Evolutionary conservation across 2,113 vertebrate species (phyloP), one percentile per base, ranked within the genome.

Genomic region (Morone saxatilis): DNA sequence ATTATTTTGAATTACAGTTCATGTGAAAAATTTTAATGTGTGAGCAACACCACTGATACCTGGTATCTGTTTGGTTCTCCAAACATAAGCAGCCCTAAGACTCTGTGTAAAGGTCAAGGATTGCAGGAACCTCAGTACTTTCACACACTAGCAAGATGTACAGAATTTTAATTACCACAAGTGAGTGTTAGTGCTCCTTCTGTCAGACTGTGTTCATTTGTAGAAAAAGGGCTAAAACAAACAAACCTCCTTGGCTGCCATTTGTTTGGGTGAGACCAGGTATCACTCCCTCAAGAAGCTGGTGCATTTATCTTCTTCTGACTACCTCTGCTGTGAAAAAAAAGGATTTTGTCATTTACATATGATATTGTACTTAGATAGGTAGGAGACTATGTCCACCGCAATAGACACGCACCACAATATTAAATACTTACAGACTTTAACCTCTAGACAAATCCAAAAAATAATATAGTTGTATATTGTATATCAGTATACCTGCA

Each of bases 221-320:
- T 31, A 50, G 6, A 12, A 80, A 78, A 73, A 43, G 0, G 4
- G 59, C 2, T 8, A 45, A 81, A 81, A 41, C 48, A 47, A 86
- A 92, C 92, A 75, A 83, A 96, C 95, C 95, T 95, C 84, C 47
- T 84, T 82, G 6, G 38, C 12, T 17, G 91, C 92, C 95, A 96
- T 96, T 86, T 69, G 63, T 81, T 48, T 67, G 25, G 62, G 9
- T 76, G 63, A 67, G 77, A 80, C 0, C n/a, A 2, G 59, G 54
- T 79, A 8, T 86, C 74, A 10, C 78, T 78, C 56, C 77, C 50
- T 89, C 40, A 2, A 63, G 67, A 16, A 83, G 72, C 7, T 86
- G 73, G 50, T 71, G 74, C 76, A 87, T 92, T 80, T 86, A 86
- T 71, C 73, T 48, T 61, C 63, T 38, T 19, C 68, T 80, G 51